phyloP scores from a whole-genome alignment of 2,797 vertebrate genomes.

The Agapornis canus region DNA sequence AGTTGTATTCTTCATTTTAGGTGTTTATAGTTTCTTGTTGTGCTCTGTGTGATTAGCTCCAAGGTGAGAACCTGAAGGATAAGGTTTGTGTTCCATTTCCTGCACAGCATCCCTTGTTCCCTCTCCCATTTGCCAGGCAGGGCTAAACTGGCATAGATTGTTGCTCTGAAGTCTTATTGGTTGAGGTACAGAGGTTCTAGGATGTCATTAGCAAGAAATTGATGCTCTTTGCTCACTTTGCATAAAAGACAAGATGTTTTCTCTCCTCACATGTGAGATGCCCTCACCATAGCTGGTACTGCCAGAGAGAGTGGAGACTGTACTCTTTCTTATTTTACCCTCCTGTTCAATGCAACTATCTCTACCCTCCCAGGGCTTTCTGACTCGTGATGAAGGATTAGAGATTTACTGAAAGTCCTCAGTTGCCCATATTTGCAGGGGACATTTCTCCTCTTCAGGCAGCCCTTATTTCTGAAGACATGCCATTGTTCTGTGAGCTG shows the following conservation, averaged over 20 bases:
- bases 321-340: background rate
- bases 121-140: background rate
- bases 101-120: background rate
- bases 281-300: background rate
- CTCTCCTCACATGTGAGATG: background rate
- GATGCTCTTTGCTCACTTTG: background rate
- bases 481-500: background rate
- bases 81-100: rapidly evolving
- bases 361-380: background rate
- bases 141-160: too few species aligned
- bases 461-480: background rate
- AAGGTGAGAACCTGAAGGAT: background rate
- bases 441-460: background rate
- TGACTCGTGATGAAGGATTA: background rate
- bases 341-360: background rate
- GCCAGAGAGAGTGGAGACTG: background rate
- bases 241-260: background rate
- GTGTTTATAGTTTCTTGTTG: background rate
- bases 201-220: background rate
- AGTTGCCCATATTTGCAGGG: background rate
- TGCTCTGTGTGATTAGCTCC: rapidly evolving
- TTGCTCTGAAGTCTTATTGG: background rate
- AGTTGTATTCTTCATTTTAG: background rate
- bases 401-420: background rate
- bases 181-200: background rate